Evolutionary conservation across 2,113 vertebrate species (phyloP), one percentile per base, ranked within the genome.

Genomic region (Halcyon senegalensis): DNA sequence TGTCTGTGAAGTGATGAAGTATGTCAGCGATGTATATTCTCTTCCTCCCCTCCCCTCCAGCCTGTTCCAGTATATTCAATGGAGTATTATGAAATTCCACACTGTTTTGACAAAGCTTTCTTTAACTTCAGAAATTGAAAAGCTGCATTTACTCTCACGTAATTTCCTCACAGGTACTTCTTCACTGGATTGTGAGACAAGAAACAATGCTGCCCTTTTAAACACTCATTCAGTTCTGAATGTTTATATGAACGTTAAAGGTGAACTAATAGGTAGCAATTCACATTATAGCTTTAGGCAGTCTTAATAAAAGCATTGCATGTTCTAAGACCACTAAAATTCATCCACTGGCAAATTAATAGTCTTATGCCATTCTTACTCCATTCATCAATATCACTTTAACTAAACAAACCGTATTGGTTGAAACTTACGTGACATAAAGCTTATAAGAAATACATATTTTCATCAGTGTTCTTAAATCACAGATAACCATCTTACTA

Each of bases 1-100:
- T 97, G 90, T 88, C 88, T 48, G 86, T 92, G 94, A 97, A 96
- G 77, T 77, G 87, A 95, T 97, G 96, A 96, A 97, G 87, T 83
- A 84, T 95, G 93, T 89, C 94, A 96, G 85, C 84, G 93, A 96
- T 94, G 55, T 85, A 73, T 87, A 94, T 62, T 76, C 63, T 94
- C 82, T 93, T 81, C 59, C 50, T 83, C 59, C 50, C 59, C 50
- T 83, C 59, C 50, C 25, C 58, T 84, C 53, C 68, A 84, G 64
- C 25, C 74, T 23, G 56, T 79, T 75, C 73, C 84, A 91, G 37
- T 85, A 62, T 75, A 85, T 70, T 76, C 89, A 89, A 21, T 44
- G 51, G 66, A 92, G 66, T 46, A 72, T 89, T 85, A 97, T 90
- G 83, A 85, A 96, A 95, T 89, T 91, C 83, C 67, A 80, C 25